These are phyloP conservation scores for Drosophila nikananu DNA, from an alignment of 1,140 invertebrate species.

Conservation along the genomic window DNA sequence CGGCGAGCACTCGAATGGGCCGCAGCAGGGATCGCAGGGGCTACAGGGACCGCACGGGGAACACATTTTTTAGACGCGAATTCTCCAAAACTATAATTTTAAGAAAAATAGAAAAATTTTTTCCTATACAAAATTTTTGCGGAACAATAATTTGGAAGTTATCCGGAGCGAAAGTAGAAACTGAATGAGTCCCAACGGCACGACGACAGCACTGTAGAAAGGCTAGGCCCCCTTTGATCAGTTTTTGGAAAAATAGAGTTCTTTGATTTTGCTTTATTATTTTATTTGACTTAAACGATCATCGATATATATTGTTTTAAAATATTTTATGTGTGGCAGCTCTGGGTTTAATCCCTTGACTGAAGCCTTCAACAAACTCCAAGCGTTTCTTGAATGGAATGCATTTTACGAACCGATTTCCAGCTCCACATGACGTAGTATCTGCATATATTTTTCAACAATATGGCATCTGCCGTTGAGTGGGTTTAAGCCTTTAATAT, in stretches of 20 bases:
- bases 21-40: slow-evolving; percentile 79
- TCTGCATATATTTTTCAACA: slow-evolving; percentile 51
- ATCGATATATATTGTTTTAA: not conserved
- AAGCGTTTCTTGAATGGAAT: slow-evolving; percentile 66
- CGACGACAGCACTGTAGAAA: slow-evolving; percentile 26
- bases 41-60: slow-evolving; percentile 75
- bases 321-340: not conserved
- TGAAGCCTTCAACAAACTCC: slow-evolving; percentile 4
- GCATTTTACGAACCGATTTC: slow-evolving; percentile 48
- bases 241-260: not conserved
- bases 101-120: slow-evolving; percentile 8
- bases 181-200: slow-evolving; percentile 37
- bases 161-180: slow-evolving; percentile 45
- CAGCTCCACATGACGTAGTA: slow-evolving; percentile 49
- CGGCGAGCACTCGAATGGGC: slow-evolving; percentile 77
- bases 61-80: slow-evolving; percentile 28
- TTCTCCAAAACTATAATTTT: slow-evolving; percentile 20
- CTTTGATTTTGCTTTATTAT: not conserved
- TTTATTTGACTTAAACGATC: not conserved
- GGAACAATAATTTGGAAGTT: slow-evolving; percentile 47
- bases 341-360: not conserved
- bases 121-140: slow-evolving; percentile 28
- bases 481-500: slow-evolving; percentile 73
- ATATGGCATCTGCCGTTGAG: slow-evolving; percentile 62
- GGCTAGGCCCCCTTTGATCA: slow-evolving; percentile 11